Conservation (phyloP, 2,888 invertebrate species). For the Nymphalis polychloros region DNA sequence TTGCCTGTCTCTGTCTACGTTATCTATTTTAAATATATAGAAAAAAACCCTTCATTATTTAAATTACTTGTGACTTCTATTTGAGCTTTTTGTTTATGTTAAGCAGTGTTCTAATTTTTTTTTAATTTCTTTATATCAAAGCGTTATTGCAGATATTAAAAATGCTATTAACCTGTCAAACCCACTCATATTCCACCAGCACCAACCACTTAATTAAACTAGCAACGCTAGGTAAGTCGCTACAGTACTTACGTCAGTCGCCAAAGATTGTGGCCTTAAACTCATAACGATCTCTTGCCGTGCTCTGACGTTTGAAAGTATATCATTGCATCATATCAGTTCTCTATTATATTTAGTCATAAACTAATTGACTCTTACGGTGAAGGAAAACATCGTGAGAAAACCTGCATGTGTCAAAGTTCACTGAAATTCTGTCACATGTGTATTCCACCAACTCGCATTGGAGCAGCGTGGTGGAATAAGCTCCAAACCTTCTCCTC, state of each 20-base stretch:
- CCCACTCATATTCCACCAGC: conserved; percentile 34
- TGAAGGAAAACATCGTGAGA: too few relatives aligned
- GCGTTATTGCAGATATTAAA: not conserved
- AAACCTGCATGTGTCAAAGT: too few relatives aligned
- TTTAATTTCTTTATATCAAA: not conserved
- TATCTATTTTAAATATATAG: too few relatives aligned
- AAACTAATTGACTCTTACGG: not conserved
- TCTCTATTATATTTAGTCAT: conserved; percentile 3
- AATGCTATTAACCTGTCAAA: conserved; percentile 9
- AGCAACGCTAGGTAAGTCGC: conserved; percentile 19
- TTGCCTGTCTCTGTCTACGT: too few relatives aligned
- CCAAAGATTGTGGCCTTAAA: conserved; percentile 31
- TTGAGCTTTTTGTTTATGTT: too few relatives aligned
- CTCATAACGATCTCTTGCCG: conserved; percentile 26
- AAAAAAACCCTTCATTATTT: too few relatives aligned
- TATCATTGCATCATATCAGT: conserved; percentile 25
- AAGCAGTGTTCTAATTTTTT: too few relatives aligned
- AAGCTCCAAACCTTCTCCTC: too few relatives aligned
- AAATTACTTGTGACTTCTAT: too few relatives aligned
- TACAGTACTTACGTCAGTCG: conserved; percentile 30
- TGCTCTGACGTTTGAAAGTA: conserved; percentile 25
- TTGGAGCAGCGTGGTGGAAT: too few relatives aligned
- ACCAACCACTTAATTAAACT: conserved; percentile 31
- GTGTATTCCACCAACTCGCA: too few relatives aligned
- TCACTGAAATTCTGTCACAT: too few relatives aligned